Evolutionary conservation across 1,140 invertebrate species (phyloP), one percentile per base, ranked within the genome.

Genomic region (Drosophila parvula): DNA sequence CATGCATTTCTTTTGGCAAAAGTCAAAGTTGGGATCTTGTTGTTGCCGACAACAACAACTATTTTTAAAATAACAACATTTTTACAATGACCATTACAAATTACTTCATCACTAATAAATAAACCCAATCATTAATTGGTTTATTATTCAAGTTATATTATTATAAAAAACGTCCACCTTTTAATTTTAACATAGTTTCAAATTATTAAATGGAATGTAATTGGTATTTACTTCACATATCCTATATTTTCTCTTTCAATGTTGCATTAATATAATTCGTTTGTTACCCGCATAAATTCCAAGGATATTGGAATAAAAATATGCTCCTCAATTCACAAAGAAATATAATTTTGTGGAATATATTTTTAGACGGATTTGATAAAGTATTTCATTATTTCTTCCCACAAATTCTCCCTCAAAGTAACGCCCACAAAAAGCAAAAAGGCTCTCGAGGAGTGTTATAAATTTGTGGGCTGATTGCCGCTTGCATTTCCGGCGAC

Each of bases 391-490:
- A 48, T 41, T 63, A 34, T 38, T 44, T 38, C 43, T 22, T 7
- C 38, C 61, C 30, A 30, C 55, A 53, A 9, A 28, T 27, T 28
- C 60, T 22, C 36, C n/a, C 57, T 9, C 16, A 10, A 32, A 59
- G 9, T 2, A 65, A 30, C 43, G 18, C 43, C 28, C 36, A 16
- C 9, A 9, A 5, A 6, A 50, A 12, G 18, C 40, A 38, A 36
- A 59, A 32, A 50, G 61, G 32, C 28, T 11, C 38, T 50, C n/a
- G 61, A 10, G 50, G 45, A 50, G 38, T 71, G 56, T 64, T 81
- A 78, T 73, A 85, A 81, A 73, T 81, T 81, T 79, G 62, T 71
- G 63, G 74, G 59, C 79, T 86, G 82, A 79, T 79, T 86, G 82
- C 55, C 79, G 82, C 76, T 82, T 86, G 79, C 79, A 86, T 79